phyloP scores from a whole-genome alignment of 2,797 vertebrate genomes.

The Ataeniobius toweri region DNA sequence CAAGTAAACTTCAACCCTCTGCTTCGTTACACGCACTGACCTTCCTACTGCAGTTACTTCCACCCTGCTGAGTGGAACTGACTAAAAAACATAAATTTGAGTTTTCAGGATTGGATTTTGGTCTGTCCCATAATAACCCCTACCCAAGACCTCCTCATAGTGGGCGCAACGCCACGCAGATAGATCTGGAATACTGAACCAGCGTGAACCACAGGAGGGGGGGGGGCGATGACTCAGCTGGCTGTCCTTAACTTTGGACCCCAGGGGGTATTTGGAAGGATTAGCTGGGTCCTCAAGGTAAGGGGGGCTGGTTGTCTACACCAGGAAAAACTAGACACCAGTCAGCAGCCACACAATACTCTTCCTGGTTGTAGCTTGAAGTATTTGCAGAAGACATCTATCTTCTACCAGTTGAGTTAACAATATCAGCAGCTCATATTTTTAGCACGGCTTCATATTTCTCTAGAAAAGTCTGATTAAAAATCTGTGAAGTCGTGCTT shows the following conservation, averaged over 20 bases:
- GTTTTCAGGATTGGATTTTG: constrained; percentile 3
- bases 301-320: constrained; percentile 25
- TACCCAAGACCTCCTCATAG: constrained; percentile 21
- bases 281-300: constrained; percentile 40
- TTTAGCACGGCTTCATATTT: constrained; percentile 23
- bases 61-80: neutral
- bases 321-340: constrained; percentile 21
- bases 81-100: constrained; percentile 17
- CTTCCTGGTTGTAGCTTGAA: neutral
- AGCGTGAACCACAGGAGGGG: constrained; percentile 27
- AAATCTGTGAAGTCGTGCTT: constrained; percentile 47
- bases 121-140: constrained; percentile 12
- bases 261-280: constrained; percentile 51
- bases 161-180: constrained; percentile 63
- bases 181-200: constrained; percentile 59
- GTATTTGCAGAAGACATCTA: neutral
- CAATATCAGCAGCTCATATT: neutral
- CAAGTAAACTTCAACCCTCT: neutral
- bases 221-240: constrained; percentile 67
- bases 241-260: constrained; percentile 45
- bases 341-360: constrained; percentile 9
- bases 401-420: neutral
- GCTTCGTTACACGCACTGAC: neutral
- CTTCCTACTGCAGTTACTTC: neutral
- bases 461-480: constrained; percentile 47